Evolutionary conservation across 92 coral and sea anemone genomes (phyloP), one percentile per base, ranked within the genome.

Genomic region (Hydrozoanthus gracilis): DNA sequence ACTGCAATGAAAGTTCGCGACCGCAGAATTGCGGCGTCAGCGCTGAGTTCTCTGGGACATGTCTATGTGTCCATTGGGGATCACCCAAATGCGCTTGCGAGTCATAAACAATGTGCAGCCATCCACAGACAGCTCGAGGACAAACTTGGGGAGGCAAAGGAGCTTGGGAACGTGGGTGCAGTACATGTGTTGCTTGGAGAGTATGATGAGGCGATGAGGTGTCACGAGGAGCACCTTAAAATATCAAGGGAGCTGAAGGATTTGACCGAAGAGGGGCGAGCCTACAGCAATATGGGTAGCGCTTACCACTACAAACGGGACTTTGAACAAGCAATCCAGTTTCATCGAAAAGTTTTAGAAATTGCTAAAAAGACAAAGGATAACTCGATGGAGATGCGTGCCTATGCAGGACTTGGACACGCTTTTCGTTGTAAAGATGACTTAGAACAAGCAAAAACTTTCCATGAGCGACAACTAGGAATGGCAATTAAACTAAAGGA

Each of bases 331-430:
- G 98, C 98, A 6, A 88, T 91, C 71, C 89, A 94, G 60, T 95
- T 74, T 73, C 98, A 95, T 69, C 82, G 88, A 20, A 89, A 87
- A 73, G 99, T 97, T 7, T 87, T 92, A 56, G 94, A 90, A 27
- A 89, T 95, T 64, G 98, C 98, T 15, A 95, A 89, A 80, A 88
- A 91, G 82, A 91, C 95, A 15, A 87, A 89, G 35, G 99, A 97
- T 71, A 79, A 88, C 18, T 92, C 97, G 7, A 94, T 95, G 92
- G 98, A 95, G 82, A 91, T 95, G 71, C 97, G 99, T 0, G 99
- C 98, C 10, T 91, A 94, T 65, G 99, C 99, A 8, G 99, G 99
- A 20, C 89, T 97, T 52, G 99, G 99, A 12, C 95, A 95, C 60
- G 98, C 99, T 77, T 91, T 88, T 69, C 91, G 99, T 11, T 90